These are phyloP conservation scores for Mesoclemmys tuberculata DNA, from an alignment of 2,113 vertebrate genomes.

Conservation along the genomic window DNA sequence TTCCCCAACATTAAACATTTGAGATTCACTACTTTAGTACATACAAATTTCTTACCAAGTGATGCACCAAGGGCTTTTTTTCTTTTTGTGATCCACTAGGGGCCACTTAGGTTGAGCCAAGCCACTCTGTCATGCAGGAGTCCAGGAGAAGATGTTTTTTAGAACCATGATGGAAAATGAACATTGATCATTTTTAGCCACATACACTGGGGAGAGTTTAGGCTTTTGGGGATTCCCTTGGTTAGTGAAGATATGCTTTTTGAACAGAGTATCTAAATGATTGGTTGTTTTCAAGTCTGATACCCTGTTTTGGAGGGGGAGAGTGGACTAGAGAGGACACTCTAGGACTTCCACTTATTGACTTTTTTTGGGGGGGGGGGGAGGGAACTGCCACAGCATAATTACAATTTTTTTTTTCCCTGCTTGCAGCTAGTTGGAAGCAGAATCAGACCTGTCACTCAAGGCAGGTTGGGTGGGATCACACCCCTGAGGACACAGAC, in stretches of 20 bases:
- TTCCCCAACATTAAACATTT: background rate
- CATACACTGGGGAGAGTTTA: background rate
- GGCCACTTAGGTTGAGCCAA: too few species aligned
- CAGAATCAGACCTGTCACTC: background rate
- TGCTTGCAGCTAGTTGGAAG: background rate
- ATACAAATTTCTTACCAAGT: too few species aligned
- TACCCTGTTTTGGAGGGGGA: background rate
- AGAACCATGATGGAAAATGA: background rate
- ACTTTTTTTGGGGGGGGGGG: background rate
- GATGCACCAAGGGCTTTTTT: too few species aligned
- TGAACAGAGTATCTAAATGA: background rate
- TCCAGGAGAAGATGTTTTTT: background rate
- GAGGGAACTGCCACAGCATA: background rate
- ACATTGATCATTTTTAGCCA: background rate
- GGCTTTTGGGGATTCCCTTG: background rate
- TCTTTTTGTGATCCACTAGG: too few species aligned
- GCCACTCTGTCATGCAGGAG: too few species aligned
- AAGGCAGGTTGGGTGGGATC: background rate
- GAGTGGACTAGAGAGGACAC: background rate
- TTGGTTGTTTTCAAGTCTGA: background rate
- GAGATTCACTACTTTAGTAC: too few species aligned
- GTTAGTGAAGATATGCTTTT: background rate
- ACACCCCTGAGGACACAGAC: background rate
- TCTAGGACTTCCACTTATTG: background rate
- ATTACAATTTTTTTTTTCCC: background rate